A percentile compares a stretch with the other conserved stretches of the same genome.
Conservation (phyloP, 37 sponge, comb jelly and placozoan species). For the Diacarnus erythraeanus region DNA sequence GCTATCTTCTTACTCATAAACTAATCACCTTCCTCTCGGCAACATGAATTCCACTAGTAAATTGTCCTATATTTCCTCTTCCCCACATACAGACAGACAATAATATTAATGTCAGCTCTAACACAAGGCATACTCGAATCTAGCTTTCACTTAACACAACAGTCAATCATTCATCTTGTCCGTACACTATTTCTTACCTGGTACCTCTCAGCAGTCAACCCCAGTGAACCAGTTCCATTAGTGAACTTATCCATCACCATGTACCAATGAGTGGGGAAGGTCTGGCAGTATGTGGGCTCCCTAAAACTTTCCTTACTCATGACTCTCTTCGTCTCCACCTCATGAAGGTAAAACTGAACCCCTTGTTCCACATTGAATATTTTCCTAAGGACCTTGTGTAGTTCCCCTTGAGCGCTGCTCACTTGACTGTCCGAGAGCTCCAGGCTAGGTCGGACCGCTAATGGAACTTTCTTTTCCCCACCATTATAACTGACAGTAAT, state of each 20-base stretch:
- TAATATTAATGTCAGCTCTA: too few relatives aligned
- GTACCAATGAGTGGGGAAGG: conserved; percentile 63
- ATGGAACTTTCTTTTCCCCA: conserved; percentile 15
- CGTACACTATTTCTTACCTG: too few relatives aligned
- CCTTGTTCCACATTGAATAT: conserved; percentile 20
- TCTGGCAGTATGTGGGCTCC: conserved; percentile 32
- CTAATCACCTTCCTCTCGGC: too few relatives aligned
- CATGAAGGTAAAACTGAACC: conserved; percentile 29
- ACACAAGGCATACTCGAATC: too few relatives aligned
- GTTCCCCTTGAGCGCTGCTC: conserved; percentile 26
- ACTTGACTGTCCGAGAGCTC: conserved; percentile 53
- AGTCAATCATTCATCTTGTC: too few relatives aligned
- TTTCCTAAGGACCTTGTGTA: background rate
- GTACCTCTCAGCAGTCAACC: too few relatives aligned
- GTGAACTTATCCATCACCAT: conserved; percentile 55
- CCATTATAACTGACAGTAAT: conserved; percentile 60
- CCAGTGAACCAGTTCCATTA: too few relatives aligned
- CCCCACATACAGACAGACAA: too few relatives aligned
- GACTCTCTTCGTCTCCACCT: conserved; percentile 32
- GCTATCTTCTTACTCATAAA: too few relatives aligned
- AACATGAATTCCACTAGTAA: too few relatives aligned
- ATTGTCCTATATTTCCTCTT: too few relatives aligned
- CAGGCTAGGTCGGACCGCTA: conserved; percentile 38
- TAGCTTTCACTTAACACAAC: too few relatives aligned
- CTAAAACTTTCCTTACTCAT: conserved; percentile 52